These are phyloP conservation scores for Chaenocephalus aceratus DNA, from an alignment of 2,113 vertebrate genomes.

Conservation along the genomic window DNA sequence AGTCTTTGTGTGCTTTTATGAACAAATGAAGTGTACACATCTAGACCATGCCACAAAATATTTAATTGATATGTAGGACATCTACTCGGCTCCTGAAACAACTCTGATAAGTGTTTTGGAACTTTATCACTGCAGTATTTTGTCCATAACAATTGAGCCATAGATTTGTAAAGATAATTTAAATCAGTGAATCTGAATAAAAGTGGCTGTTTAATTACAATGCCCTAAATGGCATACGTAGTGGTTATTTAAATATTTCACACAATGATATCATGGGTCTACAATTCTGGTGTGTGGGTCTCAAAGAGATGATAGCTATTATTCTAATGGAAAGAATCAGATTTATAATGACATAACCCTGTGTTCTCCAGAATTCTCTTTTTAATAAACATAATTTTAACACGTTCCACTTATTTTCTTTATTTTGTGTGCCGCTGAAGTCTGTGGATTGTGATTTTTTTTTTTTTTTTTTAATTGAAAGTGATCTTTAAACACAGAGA, in stretches of 20 bases:
- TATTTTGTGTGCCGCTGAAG: slow-evolving; percentile 15
- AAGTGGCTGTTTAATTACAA: slow-evolving; percentile 10
- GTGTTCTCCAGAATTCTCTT: slow-evolving; percentile 45
- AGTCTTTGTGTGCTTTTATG: slow-evolving; percentile 30
- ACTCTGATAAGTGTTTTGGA: slow-evolving; percentile 1
- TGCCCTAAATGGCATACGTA: not conserved
- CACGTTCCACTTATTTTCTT: slow-evolving; percentile 19
- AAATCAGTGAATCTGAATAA: not conserved
- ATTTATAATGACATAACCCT: slow-evolving; percentile 28
- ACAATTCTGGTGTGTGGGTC: slow-evolving; percentile 26
- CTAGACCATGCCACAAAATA: not conserved
- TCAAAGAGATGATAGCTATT: slow-evolving; percentile 10
- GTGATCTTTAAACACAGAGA: slow-evolving; percentile 4
- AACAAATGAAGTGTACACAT: slow-evolving; percentile 8
- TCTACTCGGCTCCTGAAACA: slow-evolving; percentile 16
- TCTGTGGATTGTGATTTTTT: not conserved
- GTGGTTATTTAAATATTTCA: slow-evolving; percentile 19
- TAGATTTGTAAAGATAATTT: slow-evolving; percentile 3
- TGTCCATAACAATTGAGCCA: slow-evolving; percentile 2
- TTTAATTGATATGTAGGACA: not conserved
- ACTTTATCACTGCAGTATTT: slow-evolving; percentile 16
- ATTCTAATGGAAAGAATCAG: slow-evolving; percentile 25
- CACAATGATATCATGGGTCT: not conserved
- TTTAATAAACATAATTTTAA: slow-evolving; percentile 62
- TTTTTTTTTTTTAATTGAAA: slow-evolving; percentile 10